Percentiles rank a stretch among this genome's conserved stretches.
These are phyloP conservation scores for Caenorhabditis zanzibari DNA, from an alignment of 2,888 invertebrate genomes.

Conservation along the genomic window DNA sequence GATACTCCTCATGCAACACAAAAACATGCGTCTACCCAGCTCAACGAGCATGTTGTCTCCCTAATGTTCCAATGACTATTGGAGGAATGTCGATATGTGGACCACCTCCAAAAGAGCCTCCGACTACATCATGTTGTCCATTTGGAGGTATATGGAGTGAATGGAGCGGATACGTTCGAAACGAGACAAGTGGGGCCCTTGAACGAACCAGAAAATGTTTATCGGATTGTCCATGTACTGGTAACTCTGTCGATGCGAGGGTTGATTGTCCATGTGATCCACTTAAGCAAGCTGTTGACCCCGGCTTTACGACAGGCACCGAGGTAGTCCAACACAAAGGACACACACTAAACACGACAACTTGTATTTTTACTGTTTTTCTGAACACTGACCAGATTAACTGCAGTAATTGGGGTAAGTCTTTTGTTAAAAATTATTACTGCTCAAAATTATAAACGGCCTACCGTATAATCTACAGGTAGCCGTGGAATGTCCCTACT, in stretches of 20 bases:
- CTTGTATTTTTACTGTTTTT: no score
- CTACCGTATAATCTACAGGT: no score
- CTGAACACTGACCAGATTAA: no score
- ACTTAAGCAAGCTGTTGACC: background rate
- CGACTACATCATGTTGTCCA: constrained; percentile 34
- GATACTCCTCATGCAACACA: constrained; percentile 23
- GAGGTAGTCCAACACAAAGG: no score
- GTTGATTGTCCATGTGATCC: constrained; percentile 8
- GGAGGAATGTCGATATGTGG: constrained; percentile 19
- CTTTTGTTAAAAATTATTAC: no score
- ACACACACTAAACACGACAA: no score
- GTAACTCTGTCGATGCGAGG: background rate
- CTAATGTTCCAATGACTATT: constrained; percentile 26
- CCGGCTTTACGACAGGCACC: no score
- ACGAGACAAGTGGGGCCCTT: background rate
- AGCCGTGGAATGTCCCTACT: no score
- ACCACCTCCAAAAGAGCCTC: constrained; percentile 21
- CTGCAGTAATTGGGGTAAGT: no score
- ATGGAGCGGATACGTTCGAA: constrained; percentile 17
- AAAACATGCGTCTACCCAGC: constrained; percentile 27
- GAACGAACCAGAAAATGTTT: constrained; percentile 27
- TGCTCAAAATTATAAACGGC: no score
- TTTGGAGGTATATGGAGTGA: constrained; percentile 37
- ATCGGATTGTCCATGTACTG: constrained; percentile 14
- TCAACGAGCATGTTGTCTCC: constrained; percentile 42